Evolutionary conservation across 2,113 vertebrate genomes (phyloP).

Genomic region (Pseudopodoces humilis): DNA sequence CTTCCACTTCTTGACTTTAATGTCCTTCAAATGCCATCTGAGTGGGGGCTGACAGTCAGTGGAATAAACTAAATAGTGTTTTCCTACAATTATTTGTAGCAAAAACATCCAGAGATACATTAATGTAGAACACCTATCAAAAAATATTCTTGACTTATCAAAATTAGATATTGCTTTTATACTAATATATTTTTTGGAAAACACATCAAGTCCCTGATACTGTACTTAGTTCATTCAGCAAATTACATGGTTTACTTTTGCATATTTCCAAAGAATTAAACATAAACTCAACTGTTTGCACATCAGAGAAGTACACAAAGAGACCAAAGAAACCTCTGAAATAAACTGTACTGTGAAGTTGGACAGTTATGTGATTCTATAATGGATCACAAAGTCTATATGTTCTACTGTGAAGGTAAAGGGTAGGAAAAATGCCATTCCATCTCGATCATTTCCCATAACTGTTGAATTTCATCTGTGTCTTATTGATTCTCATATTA

Average conservation of each 20-base stretch:
- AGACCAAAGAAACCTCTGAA: not conserved
- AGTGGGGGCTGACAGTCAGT: not conserved
- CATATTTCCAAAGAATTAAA: not conserved
- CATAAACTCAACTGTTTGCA: accelerated
- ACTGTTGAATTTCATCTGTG: not conserved
- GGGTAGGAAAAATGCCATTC: not conserved
- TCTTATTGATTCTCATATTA: not conserved
- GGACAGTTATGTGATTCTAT: not conserved
- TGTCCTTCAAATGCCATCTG: not conserved
- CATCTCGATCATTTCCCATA: accelerated
- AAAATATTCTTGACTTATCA: not conserved
- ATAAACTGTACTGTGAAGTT: not conserved
- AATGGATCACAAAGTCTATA: not conserved
- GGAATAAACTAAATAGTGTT: not conserved
- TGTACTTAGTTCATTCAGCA: not conserved
- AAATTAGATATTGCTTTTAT: not conserved
- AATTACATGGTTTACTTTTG: not conserved
- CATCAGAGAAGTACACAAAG: accelerated
- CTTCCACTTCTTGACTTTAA: constrained; percentile 20
- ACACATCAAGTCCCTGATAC: not conserved
- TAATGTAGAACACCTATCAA: not conserved
- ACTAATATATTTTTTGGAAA: not conserved
- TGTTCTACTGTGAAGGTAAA: not conserved
- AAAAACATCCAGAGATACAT: not conserved
- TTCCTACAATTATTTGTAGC: not conserved